Conservation (phyloP, 2,797 vertebrate species). For the Ctenochaetus hawaiiensis region DNA sequence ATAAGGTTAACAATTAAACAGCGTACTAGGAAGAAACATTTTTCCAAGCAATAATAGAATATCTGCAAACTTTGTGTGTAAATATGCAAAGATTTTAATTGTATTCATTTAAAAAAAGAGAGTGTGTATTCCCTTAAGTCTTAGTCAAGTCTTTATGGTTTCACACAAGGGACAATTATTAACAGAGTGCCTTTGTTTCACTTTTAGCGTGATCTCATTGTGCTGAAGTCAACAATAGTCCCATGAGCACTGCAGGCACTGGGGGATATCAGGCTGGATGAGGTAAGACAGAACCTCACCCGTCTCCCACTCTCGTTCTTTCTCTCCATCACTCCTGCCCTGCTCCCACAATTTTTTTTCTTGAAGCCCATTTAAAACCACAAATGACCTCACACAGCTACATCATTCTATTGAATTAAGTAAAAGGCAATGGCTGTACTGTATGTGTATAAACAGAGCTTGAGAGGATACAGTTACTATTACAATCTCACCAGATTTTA, state of each 20-base stretch:
- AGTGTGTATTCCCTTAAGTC: not conserved
- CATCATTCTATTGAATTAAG: not conserved
- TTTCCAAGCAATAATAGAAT: not conserved
- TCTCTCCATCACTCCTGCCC: not conserved
- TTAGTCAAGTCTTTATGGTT: not conserved
- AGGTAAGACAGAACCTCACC: constrained; percentile 59
- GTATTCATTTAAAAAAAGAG: not conserved
- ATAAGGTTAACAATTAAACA: not conserved
- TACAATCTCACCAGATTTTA: too few relatives aligned
- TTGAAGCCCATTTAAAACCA: constrained; percentile 13
- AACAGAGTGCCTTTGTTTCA: constrained; percentile 65
- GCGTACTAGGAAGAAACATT: not conserved
- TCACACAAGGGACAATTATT: constrained; percentile 49
- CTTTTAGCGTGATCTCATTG: constrained; percentile 63
- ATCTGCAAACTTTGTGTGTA: not conserved
- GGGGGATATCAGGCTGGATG: constrained; percentile 53
- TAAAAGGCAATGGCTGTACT: not conserved
- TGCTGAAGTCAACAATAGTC: constrained; percentile 63
- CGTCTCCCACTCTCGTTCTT: constrained; percentile 16
- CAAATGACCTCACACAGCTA: constrained; percentile 43
- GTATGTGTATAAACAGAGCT: not conserved
- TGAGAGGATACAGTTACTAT: not conserved
- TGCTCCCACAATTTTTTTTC: not conserved
- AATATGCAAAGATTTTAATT: not conserved
- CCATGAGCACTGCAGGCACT: constrained; percentile 57